Base-by-base conservation (phyloP, 2,797 vertebrate genomes). In the Sylvilagus floridanus region DNA sequence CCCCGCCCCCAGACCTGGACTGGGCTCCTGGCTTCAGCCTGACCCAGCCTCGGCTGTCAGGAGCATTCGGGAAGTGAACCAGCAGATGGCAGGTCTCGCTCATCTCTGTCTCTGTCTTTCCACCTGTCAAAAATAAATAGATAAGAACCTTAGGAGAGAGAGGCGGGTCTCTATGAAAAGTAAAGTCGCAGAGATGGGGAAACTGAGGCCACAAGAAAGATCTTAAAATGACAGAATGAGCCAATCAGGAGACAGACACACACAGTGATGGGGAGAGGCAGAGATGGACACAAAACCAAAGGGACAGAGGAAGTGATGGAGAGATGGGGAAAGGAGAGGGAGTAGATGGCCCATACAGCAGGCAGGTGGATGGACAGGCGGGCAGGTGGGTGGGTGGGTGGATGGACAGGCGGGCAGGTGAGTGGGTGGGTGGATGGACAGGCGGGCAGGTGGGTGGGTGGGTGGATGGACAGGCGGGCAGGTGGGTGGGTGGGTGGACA, bases 281-380 rank as follows among this genome's bases (percentile, higher is more conserved):
- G 76, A 35, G 73, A 60, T 7, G 35, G 7, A 10, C 11, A 37
- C n/a, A 37, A 9, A 24, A 3, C 13, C 2, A 54, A 5, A 12
- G 2, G 13, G 35, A n/a, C 35, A 26, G 0, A 52, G 28, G 21
- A 42, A 17, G 12, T 1, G 81, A 19, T 0, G 52, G 1, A 5
- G 11, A 21, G 62, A 62, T 14, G 13, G 89, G 65, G 8, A 52
- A 37, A 35, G 72, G 42, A 32, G 37, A 35, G 1, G 65, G 13
- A 16, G 54, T 57, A 14, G 54, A 14, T 57, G 54, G 54, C 42
- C 42, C 7, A 42, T 42, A 42, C 42, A 42, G 42, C 42, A 42
- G 8, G 42, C 4, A 24, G 13, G 11, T 22, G 54, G 26, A 24
- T 54, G n/a, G 52, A n/a, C 69, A 11, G 24, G n/a, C 16, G 22